phyloP scores from a whole-genome alignment of 2,113 vertebrate species.

The Crotalus tigris region DNA sequence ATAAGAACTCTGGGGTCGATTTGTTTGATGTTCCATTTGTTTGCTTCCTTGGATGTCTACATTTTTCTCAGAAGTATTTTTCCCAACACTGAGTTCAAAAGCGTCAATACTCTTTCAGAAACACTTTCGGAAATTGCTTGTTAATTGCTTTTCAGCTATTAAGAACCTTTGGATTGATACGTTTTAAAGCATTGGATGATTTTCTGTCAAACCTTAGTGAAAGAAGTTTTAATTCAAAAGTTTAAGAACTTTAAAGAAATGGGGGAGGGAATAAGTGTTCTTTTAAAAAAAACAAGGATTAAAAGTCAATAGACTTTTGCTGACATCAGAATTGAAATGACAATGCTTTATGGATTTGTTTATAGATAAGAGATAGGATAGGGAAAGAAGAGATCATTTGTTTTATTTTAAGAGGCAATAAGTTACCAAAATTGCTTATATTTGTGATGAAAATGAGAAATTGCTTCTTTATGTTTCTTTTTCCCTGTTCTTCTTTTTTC shows the following conservation, averaged over 20 bases:
- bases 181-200: not conserved
- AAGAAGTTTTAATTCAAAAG: not conserved
- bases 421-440: not conserved
- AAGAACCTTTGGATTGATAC: not conserved
- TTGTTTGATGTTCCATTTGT: not conserved
- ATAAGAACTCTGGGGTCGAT: not conserved
- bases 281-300: not conserved
- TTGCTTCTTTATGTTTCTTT: not conserved
- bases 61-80: not conserved
- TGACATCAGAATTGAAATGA: not conserved
- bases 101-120: not conserved
- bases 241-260: not conserved
- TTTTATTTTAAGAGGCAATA: not conserved
- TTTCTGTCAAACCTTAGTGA: not conserved
- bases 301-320: not conserved
- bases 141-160: not conserved
- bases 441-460: not conserved
- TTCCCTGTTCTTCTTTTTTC: not conserved
- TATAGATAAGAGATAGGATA: not conserved
- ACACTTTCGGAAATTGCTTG: not conserved
- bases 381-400: not conserved
- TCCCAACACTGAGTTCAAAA: not conserved
- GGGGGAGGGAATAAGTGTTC: not conserved
- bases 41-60: not conserved
- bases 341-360: not conserved